Percentiles rank a stretch among this genome's conserved stretches.
phyloP scores from a whole-genome alignment of 2,113 vertebrate genomes.

The Girardinichthys multiradiatus region DNA sequence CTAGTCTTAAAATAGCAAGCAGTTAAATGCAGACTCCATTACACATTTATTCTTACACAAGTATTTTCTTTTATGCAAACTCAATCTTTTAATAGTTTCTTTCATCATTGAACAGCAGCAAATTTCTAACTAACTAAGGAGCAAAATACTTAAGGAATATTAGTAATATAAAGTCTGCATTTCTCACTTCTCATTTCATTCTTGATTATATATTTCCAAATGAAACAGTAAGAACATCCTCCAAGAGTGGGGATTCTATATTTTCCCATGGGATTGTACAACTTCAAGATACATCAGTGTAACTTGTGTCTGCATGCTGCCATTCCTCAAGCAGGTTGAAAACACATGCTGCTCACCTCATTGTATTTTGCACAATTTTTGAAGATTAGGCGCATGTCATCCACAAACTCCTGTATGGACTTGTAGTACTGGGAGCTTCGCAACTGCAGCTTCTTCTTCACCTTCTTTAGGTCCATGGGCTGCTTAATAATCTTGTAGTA shows the following conservation, averaged over 20 bases:
- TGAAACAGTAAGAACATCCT: background rate
- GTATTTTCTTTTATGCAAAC: too few relatives aligned
- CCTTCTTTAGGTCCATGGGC: conserved; percentile 95
- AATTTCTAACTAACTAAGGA: background rate
- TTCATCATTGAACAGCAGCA: too few relatives aligned
- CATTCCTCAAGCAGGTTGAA: conserved; percentile 45
- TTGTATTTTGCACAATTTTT: conserved; percentile 99
- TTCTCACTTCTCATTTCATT: too few relatives aligned
- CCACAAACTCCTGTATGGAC: conserved; percentile 90
- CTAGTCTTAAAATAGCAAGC: too few relatives aligned
- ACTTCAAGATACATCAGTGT: conserved; percentile 3
- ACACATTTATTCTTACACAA: too few relatives aligned
- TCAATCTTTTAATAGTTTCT: too few relatives aligned
- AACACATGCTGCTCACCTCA: conserved; percentile 92
- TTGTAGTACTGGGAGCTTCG: conserved; percentile 94
- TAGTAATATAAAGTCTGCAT: background rate
- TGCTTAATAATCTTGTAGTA: conserved; percentile 99
- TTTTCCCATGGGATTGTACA: background rate
- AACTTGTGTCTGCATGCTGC: conserved; percentile 49
- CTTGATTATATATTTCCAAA: too few relatives aligned
- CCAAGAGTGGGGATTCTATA: background rate
- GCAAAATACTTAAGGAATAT: background rate
- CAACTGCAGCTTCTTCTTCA: conserved; percentile 94
- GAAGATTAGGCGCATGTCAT: conserved; percentile 95
- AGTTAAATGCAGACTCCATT: too few relatives aligned